Base-by-base conservation (phyloP, 2,888 invertebrate species). In the Pomacea canaliculata region DNA sequence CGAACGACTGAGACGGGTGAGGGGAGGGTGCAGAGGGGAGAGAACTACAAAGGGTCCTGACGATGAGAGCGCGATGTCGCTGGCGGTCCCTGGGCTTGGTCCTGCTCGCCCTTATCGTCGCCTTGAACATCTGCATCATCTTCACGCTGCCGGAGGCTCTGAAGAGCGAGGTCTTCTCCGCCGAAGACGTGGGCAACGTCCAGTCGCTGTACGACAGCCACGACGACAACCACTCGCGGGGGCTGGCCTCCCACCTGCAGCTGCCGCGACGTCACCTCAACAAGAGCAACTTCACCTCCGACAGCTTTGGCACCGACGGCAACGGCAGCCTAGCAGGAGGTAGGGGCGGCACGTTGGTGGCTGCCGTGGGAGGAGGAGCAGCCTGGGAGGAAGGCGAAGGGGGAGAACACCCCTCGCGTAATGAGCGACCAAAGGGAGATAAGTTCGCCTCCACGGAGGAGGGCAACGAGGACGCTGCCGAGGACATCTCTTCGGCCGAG, bases 261-360 rank as follows among this genome's bases (percentile, higher is more conserved):
- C 27, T 63, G 13, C 74, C 74, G 60, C 67, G 74, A 49, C 67
- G 51, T 13, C 19, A 62, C 12, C 67, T 74, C 18, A 74, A 74
- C 74, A 74, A 74, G 51, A 74, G 74, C 74, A 74, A 74, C 74
- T 74, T 69, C 62, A 74, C 74, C 23, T 74, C 74, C 19, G 74
- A 67, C 60, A 74, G 74, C 62, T 16, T 68, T 7, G 74, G 74
- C 7, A 59, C 69, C 18, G 74, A 69, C 48, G 62, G 23, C n/a
- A 37, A n/a, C 12, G 72, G 51, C 5, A 56, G 66, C 5, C n/a
- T 7, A 67, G 59, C 51, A 4, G 67, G n/a, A 19, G 74, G 56
- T 60, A 69, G 74, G 48, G n/a, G 59, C 7, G 74, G 74, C 7
- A 49, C 62, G 12, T 68, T 49, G n/a, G 62, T 12, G 16, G 66